These are phyloP conservation scores for Tragelaphus strepsiceros DNA, from an alignment of 2,113 vertebrate species.

Conservation along the genomic window DNA sequence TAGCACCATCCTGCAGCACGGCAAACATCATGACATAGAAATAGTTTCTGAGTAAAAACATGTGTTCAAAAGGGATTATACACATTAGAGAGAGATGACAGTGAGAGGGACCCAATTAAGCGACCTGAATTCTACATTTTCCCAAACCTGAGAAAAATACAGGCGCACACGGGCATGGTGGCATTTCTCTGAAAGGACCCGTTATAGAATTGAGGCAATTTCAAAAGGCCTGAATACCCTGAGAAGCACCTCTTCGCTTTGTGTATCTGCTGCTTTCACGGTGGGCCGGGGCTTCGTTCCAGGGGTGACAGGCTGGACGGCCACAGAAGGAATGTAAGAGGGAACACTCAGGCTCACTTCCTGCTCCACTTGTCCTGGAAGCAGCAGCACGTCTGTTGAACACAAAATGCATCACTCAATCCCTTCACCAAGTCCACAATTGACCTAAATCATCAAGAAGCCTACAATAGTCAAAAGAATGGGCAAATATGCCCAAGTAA, in stretches of 20 bases:
- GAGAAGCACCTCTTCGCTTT: slow-evolving; percentile 61
- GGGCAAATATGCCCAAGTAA: neutral
- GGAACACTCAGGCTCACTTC: neutral
- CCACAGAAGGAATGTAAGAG: slow-evolving; percentile 35
- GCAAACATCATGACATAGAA: neutral
- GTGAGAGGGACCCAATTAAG: neutral
- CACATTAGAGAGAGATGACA: neutral
- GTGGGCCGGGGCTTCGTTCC: slow-evolving; percentile 44
- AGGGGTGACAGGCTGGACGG: slow-evolving; percentile 31
- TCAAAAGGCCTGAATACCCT: neutral
- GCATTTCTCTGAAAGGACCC: neutral
- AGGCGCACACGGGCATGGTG: neutral
- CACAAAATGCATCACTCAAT: slow-evolving; percentile 50
- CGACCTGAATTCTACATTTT: neutral
- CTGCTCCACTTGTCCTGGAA: slow-evolving; percentile 81
- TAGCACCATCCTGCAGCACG: neutral
- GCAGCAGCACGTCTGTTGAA: slow-evolving; percentile 70
- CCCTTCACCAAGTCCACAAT: neutral
- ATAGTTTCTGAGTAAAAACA: neutral
- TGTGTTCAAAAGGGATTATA: neutral
- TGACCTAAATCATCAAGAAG: slow-evolving; percentile 40
- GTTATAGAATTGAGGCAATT: neutral
- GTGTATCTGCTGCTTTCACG: neutral
- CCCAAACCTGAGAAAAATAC: neutral
- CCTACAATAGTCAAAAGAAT: neutral